Evolutionary conservation across 2,113 vertebrate genomes (phyloP).

Genomic region (Vulpes ferrilata): DNA sequence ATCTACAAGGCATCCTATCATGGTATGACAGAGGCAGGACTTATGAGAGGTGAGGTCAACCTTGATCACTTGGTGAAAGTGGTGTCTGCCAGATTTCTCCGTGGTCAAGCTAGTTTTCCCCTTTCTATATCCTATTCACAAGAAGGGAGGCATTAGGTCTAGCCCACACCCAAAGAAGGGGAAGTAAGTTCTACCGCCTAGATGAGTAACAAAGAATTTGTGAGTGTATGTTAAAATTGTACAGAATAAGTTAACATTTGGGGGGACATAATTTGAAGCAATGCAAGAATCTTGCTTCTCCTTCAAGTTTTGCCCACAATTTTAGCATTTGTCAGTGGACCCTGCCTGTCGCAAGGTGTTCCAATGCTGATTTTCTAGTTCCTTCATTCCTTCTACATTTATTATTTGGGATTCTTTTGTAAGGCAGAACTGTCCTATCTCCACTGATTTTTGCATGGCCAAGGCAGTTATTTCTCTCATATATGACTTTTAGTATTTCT

Average conservation of each 20-base stretch:
- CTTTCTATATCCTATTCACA: not conserved
- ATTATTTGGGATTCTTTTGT: not conserved
- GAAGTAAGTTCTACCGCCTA: not conserved
- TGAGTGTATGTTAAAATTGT: no score
- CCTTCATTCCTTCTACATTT: not conserved
- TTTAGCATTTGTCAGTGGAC: not conserved
- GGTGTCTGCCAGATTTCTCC: no score
- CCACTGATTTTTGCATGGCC: not conserved
- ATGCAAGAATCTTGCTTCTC: not conserved
- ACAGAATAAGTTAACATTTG: not conserved
- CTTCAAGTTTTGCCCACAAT: not conserved
- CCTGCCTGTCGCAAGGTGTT: not conserved
- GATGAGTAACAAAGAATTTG: not conserved
- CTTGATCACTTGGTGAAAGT: not conserved
- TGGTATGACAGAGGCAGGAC: fast-evolving
- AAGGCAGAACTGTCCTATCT: not conserved
- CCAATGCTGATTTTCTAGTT: not conserved
- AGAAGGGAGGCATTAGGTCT: not conserved
- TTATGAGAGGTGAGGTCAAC: not conserved
- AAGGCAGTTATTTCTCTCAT: not conserved
- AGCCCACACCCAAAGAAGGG: not conserved
- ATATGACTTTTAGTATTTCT: not conserved
- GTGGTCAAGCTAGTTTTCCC: not conserved
- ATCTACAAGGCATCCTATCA: not conserved
- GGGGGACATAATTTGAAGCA: not conserved